These are phyloP conservation scores for Pipistrellus pygmaeus DNA, from an alignment of 2,797 vertebrate species.

Conservation along the genomic window DNA sequence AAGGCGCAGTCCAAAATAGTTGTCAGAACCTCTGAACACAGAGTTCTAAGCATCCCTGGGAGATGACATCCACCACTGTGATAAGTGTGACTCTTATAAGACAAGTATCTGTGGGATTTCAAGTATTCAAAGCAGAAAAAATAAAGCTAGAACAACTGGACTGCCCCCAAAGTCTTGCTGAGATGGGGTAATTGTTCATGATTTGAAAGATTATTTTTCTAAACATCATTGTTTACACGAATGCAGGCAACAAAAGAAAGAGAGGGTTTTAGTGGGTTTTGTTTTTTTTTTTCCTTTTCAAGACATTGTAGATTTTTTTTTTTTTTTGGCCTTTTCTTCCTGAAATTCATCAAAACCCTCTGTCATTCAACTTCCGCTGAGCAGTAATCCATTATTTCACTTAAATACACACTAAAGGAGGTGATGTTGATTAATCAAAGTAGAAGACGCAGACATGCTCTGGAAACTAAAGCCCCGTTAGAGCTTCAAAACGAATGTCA, in stretches of 20 bases:
- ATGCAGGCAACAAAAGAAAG: not conserved
- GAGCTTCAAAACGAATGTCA: conserved; percentile 58
- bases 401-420: conserved; percentile 56
- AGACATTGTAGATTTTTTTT: not conserved
- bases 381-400: conserved; percentile 69
- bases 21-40: not conserved
- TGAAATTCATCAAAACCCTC: conserved; percentile 4
- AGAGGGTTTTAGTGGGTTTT: not conserved
- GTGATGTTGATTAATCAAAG: conserved; percentile 78
- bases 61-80: not conserved
- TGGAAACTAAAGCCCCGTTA: conserved; percentile 77
- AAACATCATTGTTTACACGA: not conserved
- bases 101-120: not conserved
- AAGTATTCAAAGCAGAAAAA: not conserved
- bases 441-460: conserved; percentile 71
- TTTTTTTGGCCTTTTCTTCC: not conserved
- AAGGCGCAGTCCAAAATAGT: conserved; percentile 18
- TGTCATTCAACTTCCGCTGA: conserved; percentile 66
- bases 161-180: not conserved
- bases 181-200: not conserved
- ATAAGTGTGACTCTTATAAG: conserved; percentile 35
- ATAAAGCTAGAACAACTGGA: not conserved
- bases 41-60: not conserved
- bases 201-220: conserved; percentile 49
- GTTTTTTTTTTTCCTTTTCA: conserved; percentile 48